Conservation (phyloP, 2,797 vertebrate species). For the Sparidentex hasta region DNA sequence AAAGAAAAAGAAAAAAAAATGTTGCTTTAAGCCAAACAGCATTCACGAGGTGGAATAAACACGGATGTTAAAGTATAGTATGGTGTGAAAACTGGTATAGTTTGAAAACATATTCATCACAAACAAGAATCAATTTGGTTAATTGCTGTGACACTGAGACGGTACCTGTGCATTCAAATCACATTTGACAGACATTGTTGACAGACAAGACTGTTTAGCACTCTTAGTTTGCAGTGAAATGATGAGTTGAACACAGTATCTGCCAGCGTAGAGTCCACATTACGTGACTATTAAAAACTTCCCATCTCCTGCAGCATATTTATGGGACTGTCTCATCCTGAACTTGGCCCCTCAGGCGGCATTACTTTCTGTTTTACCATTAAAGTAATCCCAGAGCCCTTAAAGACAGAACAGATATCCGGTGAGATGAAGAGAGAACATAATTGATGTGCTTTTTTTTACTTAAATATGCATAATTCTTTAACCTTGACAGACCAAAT, state of each 20-base stretch:
- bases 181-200: not conserved
- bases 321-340: constrained; percentile 18
- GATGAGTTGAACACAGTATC: not conserved
- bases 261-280: not conserved
- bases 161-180: not conserved
- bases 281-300: constrained; percentile 7
- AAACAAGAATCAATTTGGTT: not conserved
- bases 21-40: not conserved
- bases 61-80: not conserved
- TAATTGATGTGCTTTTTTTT: constrained; percentile 24
- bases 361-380: constrained; percentile 15
- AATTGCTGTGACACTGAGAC: not conserved
- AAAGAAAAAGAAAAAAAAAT: not conserved
- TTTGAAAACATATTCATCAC: not conserved
- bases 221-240: not conserved
- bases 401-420: constrained; percentile 12
- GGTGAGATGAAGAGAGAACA: constrained; percentile 1
- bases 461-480: constrained; percentile 12
- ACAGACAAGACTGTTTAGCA: not conserved
- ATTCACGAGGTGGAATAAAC: constrained; percentile 29
- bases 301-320: constrained; percentile 2
- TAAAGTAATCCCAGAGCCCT: constrained; percentile 14
- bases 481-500: constrained; percentile 30
- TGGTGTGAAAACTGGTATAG: not conserved
- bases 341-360: constrained; percentile 21